Base-by-base conservation (phyloP, 35 echinoderm and acorn worm species). In the Stichopus chloronotus region DNA sequence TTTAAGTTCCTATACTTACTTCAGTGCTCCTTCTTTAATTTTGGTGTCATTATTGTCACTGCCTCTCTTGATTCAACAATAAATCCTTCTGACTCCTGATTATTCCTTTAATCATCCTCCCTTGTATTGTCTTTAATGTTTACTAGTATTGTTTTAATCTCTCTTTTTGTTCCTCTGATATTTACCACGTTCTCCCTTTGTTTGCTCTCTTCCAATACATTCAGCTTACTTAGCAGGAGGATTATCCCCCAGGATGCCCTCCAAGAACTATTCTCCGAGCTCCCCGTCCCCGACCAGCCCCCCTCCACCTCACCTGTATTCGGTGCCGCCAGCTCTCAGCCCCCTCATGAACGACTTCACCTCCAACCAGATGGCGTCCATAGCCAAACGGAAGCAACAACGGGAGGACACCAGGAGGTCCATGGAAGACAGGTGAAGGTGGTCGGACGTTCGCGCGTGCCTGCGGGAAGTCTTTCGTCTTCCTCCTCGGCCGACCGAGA, bases 301-400 rank as follows among this genome's bases (percentile, higher is more conserved):
- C 14, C 78, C 88, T 3, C n/a, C 93, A 59, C 12, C 22, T 1
- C 59, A 89, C 72, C 72, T 91, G 71, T 97, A 97, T 87, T 97
- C 96, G 2, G 96, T 97, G 71, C 96, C 96, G n/a, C 88, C 96
- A 6, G 96, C 96, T 4, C 91, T 97, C 5, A 81, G 91, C 24
- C 96, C 96, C 20, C 93, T 97, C 11, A 87, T 95, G 61, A 92
- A 97, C 53, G 96, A 97, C 74, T 97, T 97, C 87, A 92, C 96
- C 59, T 90, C 94, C 25, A 86, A 56, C 14, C 96, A 97, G 59
- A 88, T 97, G 57, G 96, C 96, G 5, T 97, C 96, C 55, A 95
- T 97, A 68, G 94, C 96, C 8, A 92, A 92, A 43, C 91, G 90
- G 11, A 94, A 94, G 30, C 90, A 95, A 24, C 96, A 97, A 60